phyloP scores from a whole-genome alignment of 2,113 vertebrate genomes.

The Bubalus kerabau region DNA sequence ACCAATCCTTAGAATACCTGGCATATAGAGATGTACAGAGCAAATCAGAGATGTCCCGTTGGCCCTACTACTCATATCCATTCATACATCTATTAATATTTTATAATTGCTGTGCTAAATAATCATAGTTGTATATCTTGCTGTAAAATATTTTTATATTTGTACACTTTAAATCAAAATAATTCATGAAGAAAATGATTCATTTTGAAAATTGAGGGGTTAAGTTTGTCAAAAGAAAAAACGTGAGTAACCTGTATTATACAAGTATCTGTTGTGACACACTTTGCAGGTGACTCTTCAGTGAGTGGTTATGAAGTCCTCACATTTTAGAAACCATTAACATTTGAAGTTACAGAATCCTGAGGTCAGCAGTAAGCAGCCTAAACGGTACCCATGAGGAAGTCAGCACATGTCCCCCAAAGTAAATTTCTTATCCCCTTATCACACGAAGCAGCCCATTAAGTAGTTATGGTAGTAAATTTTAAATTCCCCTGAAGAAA shows the following conservation, averaged over 20 bases:
- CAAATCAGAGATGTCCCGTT: not conserved
- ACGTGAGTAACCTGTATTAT: not conserved
- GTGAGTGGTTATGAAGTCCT: constrained; percentile 8
- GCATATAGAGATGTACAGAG: not conserved
- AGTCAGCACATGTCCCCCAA: constrained; percentile 58
- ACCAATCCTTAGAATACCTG: not conserved
- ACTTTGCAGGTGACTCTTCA: not conserved
- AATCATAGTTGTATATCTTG: not conserved
- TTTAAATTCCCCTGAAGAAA: constrained; percentile 68
- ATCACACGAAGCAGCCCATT: constrained; percentile 65
- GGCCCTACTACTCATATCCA: not conserved
- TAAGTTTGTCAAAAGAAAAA: not conserved
- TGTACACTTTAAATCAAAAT: not conserved
- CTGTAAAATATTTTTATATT: not conserved
- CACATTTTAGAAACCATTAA: constrained; percentile 53
- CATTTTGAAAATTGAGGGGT: not conserved
- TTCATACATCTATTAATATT: not conserved
- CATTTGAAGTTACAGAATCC: constrained; percentile 51
- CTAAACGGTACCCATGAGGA: constrained; percentile 34
- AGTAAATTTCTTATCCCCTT: constrained; percentile 72
- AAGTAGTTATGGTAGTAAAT: constrained; percentile 64
- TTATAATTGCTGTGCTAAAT: not conserved
- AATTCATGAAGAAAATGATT: not conserved
- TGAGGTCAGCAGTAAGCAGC: constrained; percentile 63
- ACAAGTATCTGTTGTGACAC: not conserved